Evolutionary conservation across 2,888 invertebrate genomes (phyloP).

Genomic region (Lasioglossum pauxillum): DNA sequence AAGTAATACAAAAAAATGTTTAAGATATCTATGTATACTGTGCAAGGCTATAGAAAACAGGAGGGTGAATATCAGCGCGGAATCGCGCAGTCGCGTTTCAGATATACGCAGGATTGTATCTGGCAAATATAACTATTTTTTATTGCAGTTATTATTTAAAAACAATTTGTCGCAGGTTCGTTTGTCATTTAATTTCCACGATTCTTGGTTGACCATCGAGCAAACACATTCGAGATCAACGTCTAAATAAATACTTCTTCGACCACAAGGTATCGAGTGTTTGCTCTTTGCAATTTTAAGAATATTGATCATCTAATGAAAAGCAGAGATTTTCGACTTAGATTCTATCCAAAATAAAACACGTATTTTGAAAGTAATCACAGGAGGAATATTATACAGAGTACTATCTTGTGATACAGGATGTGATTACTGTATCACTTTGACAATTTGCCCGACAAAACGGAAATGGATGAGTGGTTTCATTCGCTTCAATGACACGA

Average conservation of each 20-base stretch:
- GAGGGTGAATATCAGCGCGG: constrained; percentile 19
- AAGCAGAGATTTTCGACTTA: constrained; percentile 21
- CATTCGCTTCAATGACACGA: constrained; percentile 9
- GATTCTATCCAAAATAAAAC: constrained; percentile 1
- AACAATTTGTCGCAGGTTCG: constrained; percentile 9
- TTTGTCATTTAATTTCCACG: background rate
- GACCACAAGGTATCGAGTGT: background rate
- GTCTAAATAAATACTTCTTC: background rate
- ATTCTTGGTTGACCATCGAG: background rate
- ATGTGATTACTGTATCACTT: background rate
- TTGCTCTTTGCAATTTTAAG: constrained; percentile 28
- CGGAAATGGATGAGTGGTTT: constrained; percentile 7
- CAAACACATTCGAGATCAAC: background rate
- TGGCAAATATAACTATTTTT: constrained; percentile 13
- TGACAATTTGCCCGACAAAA: background rate
- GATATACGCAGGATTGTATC: background rate
- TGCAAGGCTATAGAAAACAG: background rate
- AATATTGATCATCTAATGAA: constrained; percentile 46
- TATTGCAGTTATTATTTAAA: background rate
- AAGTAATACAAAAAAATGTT: background rate
- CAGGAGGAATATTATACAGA: background rate
- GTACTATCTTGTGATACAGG: background rate
- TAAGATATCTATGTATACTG: too few species aligned
- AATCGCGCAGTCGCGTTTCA: constrained; percentile 50
- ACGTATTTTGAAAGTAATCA: background rate